Evolutionary conservation across 2,113 vertebrate genomes (phyloP).

Genomic region (Symphodus melops): DNA sequence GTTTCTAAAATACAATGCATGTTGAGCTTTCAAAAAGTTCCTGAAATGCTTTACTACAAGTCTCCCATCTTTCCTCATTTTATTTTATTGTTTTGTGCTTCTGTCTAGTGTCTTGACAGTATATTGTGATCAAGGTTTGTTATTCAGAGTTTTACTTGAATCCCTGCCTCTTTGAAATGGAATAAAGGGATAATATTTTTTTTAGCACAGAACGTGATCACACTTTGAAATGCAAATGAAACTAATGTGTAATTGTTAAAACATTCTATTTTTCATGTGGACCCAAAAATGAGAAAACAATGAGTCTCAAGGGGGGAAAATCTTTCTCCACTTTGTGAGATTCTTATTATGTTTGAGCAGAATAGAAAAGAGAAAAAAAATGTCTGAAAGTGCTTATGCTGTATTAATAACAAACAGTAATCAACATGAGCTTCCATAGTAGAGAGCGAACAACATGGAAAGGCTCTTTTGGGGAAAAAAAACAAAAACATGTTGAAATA

Average conservation of each 20-base stretch:
- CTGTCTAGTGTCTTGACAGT: conserved; percentile 8
- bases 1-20: conserved; percentile 4
- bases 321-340: background rate
- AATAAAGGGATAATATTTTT: conserved; percentile 28
- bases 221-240: conserved; percentile 62
- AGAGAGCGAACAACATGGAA: conserved; percentile 5
- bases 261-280: conserved; percentile 2
- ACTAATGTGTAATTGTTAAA: conserved; percentile 46
- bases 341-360: background rate
- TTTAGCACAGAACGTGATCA: conserved; percentile 30
- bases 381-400: conserved; percentile 36
- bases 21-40: conserved; percentile 11
- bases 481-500: background rate
- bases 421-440: conserved; percentile 12
- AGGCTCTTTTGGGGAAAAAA: background rate
- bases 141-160: conserved; percentile 35
- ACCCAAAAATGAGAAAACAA: conserved; percentile 28
- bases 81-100: background rate
- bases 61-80: background rate
- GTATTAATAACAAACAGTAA: conserved; percentile 11
- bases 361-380: background rate
- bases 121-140: conserved; percentile 39
- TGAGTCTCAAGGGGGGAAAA: conserved; percentile 3
- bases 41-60: background rate
- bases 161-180: conserved; percentile 3